Conservation (phyloP, 2,113 vertebrate species). For the Micromys minutus region DNA sequence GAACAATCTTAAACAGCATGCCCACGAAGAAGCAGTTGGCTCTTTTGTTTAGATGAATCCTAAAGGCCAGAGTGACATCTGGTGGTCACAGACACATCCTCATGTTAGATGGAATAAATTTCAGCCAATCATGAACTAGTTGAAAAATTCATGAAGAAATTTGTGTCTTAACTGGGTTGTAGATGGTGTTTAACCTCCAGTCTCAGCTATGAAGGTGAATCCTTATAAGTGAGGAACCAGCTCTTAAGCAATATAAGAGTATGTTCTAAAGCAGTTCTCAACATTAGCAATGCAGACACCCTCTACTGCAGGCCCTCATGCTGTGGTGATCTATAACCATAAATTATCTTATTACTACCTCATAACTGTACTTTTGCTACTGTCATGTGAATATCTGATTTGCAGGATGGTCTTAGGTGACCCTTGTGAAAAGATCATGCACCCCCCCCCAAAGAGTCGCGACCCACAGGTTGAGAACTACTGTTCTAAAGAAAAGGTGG, state of each 20-base stretch:
- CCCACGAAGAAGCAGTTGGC: neutral
- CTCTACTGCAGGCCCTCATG: neutral
- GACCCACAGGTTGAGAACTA: neutral
- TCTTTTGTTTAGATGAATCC: neutral
- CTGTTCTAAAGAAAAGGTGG: neutral
- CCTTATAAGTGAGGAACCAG: neutral
- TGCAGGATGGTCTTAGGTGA: neutral
- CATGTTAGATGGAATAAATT: neutral
- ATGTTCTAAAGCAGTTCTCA: neutral
- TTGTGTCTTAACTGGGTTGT: neutral
- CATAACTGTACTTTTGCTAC: neutral
- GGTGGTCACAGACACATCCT: neutral
- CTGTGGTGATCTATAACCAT: neutral
- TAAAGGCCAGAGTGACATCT: conserved; percentile 57
- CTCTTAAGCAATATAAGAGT: too few species aligned
- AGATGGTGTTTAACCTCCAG: neutral
- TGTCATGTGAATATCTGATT: neutral
- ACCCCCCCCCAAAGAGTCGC: too few species aligned
- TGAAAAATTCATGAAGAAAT: neutral
- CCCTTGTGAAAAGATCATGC: neutral
- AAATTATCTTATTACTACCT: neutral
- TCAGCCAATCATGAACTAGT: neutral
- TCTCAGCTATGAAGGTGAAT: neutral
- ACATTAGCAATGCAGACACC: too few species aligned
- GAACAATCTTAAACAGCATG: neutral